Evolutionary conservation across 2,888 invertebrate species (phyloP).

Genomic region (Isoperla grammatica): DNA sequence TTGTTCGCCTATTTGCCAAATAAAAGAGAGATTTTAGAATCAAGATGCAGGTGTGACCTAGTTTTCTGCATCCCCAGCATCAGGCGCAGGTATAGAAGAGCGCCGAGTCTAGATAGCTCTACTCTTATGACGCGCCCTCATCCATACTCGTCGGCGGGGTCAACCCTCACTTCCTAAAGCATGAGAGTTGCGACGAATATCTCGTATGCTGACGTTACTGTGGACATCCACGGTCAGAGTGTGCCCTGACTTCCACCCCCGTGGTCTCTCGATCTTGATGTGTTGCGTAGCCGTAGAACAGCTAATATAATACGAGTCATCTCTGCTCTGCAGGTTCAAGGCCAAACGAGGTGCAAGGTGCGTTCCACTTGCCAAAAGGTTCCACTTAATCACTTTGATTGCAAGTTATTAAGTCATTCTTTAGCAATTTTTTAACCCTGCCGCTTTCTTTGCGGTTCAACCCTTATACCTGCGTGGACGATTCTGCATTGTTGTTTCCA

Average conservation of each 20-base stretch:
- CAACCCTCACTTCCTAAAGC: no score
- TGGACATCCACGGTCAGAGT: no score
- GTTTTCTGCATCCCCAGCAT: constrained; percentile 2
- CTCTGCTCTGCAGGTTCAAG: neutral
- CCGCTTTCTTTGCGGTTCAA: constrained; percentile 13
- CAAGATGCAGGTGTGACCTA: constrained; percentile 21
- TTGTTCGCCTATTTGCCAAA: no score
- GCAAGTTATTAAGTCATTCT: neutral
- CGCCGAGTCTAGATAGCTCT: no score
- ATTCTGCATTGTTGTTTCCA: constrained; percentile 13
- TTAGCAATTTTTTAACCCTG: constrained; percentile 5
- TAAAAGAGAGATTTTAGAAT: no score
- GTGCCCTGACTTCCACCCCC: no score
- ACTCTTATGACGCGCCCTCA: no score
- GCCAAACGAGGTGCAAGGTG: constrained; percentile 1
- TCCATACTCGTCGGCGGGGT: no score
- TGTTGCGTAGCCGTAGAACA: neutral
- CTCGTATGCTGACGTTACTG: no score
- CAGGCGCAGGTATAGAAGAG: no score
- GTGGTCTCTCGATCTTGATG: no score
- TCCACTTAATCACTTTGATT: constrained; percentile 3
- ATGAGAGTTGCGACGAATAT: no score
- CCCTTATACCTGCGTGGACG: constrained; percentile 17
- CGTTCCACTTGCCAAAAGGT: neutral
- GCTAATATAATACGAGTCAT: neutral